phyloP scores from a whole-genome alignment of 2,888 invertebrate species.

The Stratiomys singularior region DNA sequence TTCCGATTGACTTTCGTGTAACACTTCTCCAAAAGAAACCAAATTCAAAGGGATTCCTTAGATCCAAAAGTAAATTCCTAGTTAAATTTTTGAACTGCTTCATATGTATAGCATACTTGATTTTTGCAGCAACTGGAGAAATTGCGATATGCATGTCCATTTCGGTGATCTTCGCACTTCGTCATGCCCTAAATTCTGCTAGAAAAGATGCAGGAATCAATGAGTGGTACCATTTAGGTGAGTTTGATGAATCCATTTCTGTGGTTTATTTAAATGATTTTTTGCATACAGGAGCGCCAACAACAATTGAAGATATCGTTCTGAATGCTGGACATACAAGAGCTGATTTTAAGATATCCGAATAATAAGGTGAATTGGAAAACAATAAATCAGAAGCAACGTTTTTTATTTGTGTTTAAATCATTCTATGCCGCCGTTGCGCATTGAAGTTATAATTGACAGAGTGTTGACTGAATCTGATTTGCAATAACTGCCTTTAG shows the following conservation, averaged over 20 bases:
- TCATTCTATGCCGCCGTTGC: too few species aligned
- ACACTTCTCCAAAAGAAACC: slow-evolving; percentile 67
- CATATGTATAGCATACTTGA: too few species aligned
- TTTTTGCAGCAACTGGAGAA: slow-evolving; percentile 68
- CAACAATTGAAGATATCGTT: slow-evolving; percentile 50
- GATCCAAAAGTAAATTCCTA: slow-evolving; percentile 68
- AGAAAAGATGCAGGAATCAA: slow-evolving; percentile 68
- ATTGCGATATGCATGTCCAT: slow-evolving; percentile 68
- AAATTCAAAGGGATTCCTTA: slow-evolving; percentile 68
- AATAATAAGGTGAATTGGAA: too few species aligned
- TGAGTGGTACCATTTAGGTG: slow-evolving; percentile 62
- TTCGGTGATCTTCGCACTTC: slow-evolving; percentile 70
- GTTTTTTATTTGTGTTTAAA: too few species aligned
- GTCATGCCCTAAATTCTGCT: slow-evolving; percentile 72
- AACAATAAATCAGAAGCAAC: too few species aligned
- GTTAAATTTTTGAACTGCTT: too few species aligned
- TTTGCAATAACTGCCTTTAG: too few species aligned
- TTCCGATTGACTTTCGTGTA: slow-evolving; percentile 70
- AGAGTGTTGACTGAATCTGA: too few species aligned
- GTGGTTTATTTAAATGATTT: slow-evolving; percentile 56
- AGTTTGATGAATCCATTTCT: background rate
- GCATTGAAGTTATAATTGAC: too few species aligned
- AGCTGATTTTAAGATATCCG: background rate
- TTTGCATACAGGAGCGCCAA: slow-evolving; percentile 52
- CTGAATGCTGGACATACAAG: slow-evolving; percentile 24